phyloP scores from a whole-genome alignment of 2,888 invertebrate species.

The Sisyra terminalis region DNA sequence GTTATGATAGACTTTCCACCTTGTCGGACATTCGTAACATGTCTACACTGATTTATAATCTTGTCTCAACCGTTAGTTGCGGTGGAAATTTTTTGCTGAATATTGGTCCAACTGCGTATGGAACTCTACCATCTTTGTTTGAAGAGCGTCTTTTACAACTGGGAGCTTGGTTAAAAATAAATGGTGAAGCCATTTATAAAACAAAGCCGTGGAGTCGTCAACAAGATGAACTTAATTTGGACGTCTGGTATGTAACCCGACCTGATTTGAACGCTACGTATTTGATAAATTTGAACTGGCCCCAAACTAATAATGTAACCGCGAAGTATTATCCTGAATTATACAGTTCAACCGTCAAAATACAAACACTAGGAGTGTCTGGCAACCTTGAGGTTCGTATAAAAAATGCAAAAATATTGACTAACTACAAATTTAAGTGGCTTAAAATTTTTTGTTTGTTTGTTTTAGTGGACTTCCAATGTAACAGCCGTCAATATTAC shows the following conservation, averaged over 20 bases:
- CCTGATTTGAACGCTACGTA: conserved; percentile 30
- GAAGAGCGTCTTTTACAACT: conserved; percentile 38
- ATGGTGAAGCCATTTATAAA: too few relatives aligned
- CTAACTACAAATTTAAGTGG: too few relatives aligned
- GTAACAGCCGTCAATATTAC: too few relatives aligned
- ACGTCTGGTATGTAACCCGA: too few relatives aligned
- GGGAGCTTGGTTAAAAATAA: too few relatives aligned
- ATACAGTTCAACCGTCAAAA: conserved; percentile 18
- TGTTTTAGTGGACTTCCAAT: too few relatives aligned
- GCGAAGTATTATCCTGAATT: conserved; percentile 22
- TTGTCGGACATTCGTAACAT: conserved; percentile 44
- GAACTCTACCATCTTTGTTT: conserved; percentile 69
- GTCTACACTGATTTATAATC: conserved; percentile 43
- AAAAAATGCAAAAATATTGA: too few relatives aligned
- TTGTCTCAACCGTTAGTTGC: conserved; percentile 58
- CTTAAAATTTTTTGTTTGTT: too few relatives aligned
- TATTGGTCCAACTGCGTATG: conserved; percentile 80
- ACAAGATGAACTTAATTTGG: too few relatives aligned
- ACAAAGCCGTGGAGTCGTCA: too few relatives aligned
- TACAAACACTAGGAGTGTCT: conserved; percentile 35
- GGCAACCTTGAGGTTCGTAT: conserved; percentile 16
- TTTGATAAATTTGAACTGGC: conserved; percentile 56
- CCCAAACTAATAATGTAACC: conserved; percentile 33
- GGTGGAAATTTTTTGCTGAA: conserved; percentile 73
- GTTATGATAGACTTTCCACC: conserved; percentile 50